Evolutionary conservation across 2,888 invertebrate species (phyloP).

Genomic region (Rutpela maculata): DNA sequence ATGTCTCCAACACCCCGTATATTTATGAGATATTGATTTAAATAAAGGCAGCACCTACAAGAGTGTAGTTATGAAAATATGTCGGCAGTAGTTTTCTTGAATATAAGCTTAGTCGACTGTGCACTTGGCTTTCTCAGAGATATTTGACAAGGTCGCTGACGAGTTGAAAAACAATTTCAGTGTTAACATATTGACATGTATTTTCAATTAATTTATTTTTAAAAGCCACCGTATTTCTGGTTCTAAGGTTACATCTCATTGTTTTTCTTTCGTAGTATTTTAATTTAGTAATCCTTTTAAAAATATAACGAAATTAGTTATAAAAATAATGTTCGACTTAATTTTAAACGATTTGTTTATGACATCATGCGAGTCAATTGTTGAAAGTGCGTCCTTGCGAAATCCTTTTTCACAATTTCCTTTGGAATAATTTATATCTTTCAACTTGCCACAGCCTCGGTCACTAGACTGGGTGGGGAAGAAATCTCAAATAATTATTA

Average conservation of each 20-base stretch:
- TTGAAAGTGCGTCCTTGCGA: background rate
- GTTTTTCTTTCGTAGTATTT: background rate
- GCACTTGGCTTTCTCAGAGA: background rate
- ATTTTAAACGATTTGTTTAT: background rate
- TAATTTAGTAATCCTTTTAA: background rate
- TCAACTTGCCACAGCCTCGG: background rate
- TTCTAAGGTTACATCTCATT: background rate
- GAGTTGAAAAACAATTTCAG: background rate
- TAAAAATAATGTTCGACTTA: background rate
- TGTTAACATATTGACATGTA: background rate
- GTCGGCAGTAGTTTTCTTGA: too few relatives aligned
- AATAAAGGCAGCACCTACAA: too few relatives aligned
- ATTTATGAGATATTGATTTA: too few relatives aligned
- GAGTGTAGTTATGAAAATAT: too few relatives aligned
- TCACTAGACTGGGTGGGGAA: background rate
- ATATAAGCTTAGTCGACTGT: background rate
- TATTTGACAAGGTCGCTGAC: background rate
- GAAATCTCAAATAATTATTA: constrained; percentile 41
- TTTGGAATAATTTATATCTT: background rate
- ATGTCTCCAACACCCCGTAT: too few relatives aligned
- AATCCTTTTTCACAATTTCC: background rate
- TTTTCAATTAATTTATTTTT: constrained; percentile 2
- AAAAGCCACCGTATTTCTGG: background rate
- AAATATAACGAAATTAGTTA: background rate
- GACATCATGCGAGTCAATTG: background rate